Evolutionary conservation across 2,113 vertebrate genomes (phyloP), one percentile per base, ranked within the genome.

Genomic region (Colius striatus): DNA sequence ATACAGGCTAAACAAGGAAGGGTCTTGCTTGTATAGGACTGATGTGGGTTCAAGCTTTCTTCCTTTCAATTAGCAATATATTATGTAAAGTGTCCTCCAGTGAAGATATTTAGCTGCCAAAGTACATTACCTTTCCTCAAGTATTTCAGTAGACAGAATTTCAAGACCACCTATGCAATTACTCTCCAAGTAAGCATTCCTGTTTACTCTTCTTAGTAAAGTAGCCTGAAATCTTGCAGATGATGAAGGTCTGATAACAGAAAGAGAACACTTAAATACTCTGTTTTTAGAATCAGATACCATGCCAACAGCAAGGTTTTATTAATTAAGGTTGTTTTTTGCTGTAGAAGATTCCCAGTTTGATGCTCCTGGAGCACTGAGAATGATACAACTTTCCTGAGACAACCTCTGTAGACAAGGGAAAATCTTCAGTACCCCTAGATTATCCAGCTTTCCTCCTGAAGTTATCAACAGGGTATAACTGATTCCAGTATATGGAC

Each of bases 21-120:
- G 22, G 55, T 66, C 95, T 90, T 93, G 83, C 81, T 95, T 86
- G 63, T 66, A 75, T 60, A 90, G 87, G 48, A 75, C 5, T 75
- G 86, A 68, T 88, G 92, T 86, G 90, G 57, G 67, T 87, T 83
- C 88, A 75, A 93, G 93, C 43, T 94, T 96, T 96, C 78, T 80
- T 58, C 70, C 57, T 87, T 94, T 93, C 84, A 84, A 7, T 72
- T 86, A 57, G 34, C 53, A 79, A 79, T 81, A 72, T 67, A 90
- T 72, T 68, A 55, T 8, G 21, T 88, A 90, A 95, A 95, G 90
- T 62, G 92, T 53, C 73, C 79, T 81, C 41, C 70, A 78, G 45
- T 57, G 57, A 93, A 93, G 76, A 74, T 77, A 75, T 26, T 90
- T 71, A 80, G 79, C 48, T 96, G 92, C 72, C 94, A 94, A 81